Percentiles rank a stretch among this genome's conserved stretches.
These are phyloP conservation scores for Ophion costatus DNA, from an alignment of 2,888 invertebrate species.

Conservation along the genomic window DNA sequence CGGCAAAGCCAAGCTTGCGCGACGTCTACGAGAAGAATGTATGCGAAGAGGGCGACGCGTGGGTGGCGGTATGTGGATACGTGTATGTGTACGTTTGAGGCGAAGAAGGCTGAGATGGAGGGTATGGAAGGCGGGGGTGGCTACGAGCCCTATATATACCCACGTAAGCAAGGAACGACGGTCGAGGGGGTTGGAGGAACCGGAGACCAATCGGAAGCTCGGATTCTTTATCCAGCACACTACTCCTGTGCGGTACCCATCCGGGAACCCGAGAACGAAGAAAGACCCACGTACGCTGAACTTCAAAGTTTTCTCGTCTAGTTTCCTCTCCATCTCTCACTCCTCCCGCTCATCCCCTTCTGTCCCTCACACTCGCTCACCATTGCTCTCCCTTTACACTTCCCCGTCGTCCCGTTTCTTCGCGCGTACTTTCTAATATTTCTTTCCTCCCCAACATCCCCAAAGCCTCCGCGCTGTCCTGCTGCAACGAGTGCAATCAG, in stretches of 20 bases:
- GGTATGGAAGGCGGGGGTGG: slow-evolving; percentile 50
- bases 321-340: slow-evolving; percentile 3
- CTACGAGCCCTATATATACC: slow-evolving; percentile 39
- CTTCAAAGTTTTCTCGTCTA: slow-evolving; percentile 48
- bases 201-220: slow-evolving; percentile 82
- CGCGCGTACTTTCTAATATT: slow-evolving; percentile 30
- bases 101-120: slow-evolving; percentile 64
- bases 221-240: slow-evolving; percentile 79
- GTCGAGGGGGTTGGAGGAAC: slow-evolving; percentile 71
- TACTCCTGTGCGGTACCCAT: slow-evolving; percentile 73
- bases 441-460: slow-evolving; percentile 8
- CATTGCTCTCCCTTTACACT: not conserved
- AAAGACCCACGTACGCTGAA: slow-evolving; percentile 55
- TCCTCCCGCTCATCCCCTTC: not conserved
- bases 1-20: slow-evolving; percentile 54
- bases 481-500: not conserved
- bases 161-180: slow-evolving; percentile 50
- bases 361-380: not conserved
- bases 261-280: slow-evolving; percentile 74
- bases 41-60: slow-evolving; percentile 52
- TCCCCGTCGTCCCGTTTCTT: not conserved
- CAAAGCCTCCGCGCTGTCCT: not conserved
- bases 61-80: slow-evolving; percentile 12
- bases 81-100: slow-evolving; percentile 31
- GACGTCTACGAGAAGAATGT: slow-evolving; percentile 63